phyloP scores from a whole-genome alignment of 2,797 vertebrate genomes.

The Bucorvus abyssinicus region DNA sequence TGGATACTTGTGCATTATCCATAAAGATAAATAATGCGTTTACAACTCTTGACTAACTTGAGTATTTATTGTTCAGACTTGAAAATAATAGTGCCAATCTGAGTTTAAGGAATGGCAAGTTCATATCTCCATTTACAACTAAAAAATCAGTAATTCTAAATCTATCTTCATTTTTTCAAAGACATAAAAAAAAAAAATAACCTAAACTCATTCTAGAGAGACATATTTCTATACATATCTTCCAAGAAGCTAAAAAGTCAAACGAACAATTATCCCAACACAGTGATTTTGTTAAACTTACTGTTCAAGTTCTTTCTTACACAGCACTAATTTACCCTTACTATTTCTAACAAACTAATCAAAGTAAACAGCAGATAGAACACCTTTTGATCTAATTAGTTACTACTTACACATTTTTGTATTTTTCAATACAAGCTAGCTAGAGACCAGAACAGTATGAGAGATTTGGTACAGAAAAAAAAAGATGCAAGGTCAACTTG shows the following conservation, averaged over 20 bases:
- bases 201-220: not conserved
- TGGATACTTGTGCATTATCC: not conserved
- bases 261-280: not conserved
- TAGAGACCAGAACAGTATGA: not conserved
- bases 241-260: not conserved
- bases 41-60: not conserved
- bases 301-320: not conserved
- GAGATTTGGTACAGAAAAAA: not conserved
- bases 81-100: not conserved
- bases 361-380: not conserved
- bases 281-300: not conserved
- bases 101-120: not conserved
- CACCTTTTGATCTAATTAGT: not conserved
- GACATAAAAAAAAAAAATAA: not conserved
- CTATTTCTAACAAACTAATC: not conserved
- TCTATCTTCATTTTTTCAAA: not conserved
- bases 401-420: not conserved
- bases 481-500: not conserved
- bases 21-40: not conserved
- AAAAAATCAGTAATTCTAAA: not conserved
- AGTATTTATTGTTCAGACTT: not conserved
- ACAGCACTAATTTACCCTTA: not conserved
- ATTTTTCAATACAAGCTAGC: not conserved
- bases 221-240: not conserved
- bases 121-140: not conserved